A percentile compares a stretch with the other conserved stretches of the same genome.
Conservation (phyloP, 2,888 invertebrate genomes). For the Antitype chi region DNA sequence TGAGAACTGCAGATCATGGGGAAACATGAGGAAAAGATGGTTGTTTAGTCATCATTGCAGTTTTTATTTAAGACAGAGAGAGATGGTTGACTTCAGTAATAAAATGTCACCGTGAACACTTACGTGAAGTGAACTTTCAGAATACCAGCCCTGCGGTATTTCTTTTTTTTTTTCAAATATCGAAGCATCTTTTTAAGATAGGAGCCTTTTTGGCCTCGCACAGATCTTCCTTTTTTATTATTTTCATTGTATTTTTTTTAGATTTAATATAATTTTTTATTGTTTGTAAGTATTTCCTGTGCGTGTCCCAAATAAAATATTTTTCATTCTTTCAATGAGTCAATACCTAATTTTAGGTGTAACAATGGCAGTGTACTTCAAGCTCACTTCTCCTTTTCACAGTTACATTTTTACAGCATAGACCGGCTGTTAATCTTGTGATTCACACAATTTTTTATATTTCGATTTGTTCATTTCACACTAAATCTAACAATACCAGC, state of each 20-base stretch:
- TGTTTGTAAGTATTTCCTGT: too few relatives aligned
- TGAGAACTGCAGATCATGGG: slow-evolving; percentile 66
- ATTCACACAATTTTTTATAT: background rate
- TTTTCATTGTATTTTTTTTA: too few relatives aligned
- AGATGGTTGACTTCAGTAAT: background rate
- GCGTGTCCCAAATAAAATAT: too few relatives aligned
- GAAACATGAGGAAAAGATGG: slow-evolving; percentile 18
- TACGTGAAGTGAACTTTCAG: background rate
- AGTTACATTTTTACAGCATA: background rate
- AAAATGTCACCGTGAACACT: background rate
- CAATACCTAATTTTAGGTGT: background rate
- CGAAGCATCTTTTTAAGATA: too few relatives aligned
- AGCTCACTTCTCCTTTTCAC: too few relatives aligned
- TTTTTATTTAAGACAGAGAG: slow-evolving; percentile 5
- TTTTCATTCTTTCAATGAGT: background rate
- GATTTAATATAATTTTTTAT: too few relatives aligned
- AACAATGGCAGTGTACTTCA: background rate
- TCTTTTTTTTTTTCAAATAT: too few relatives aligned
- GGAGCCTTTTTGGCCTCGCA: too few relatives aligned
- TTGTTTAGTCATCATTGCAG: background rate
- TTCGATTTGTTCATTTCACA: background rate
- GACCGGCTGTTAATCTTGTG: background rate
- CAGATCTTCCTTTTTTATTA: too few relatives aligned
- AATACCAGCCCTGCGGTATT: too few relatives aligned
- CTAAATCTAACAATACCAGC: too few relatives aligned